phyloP scores from a whole-genome alignment of 2,113 vertebrate genomes.

The Axis porcinus region DNA sequence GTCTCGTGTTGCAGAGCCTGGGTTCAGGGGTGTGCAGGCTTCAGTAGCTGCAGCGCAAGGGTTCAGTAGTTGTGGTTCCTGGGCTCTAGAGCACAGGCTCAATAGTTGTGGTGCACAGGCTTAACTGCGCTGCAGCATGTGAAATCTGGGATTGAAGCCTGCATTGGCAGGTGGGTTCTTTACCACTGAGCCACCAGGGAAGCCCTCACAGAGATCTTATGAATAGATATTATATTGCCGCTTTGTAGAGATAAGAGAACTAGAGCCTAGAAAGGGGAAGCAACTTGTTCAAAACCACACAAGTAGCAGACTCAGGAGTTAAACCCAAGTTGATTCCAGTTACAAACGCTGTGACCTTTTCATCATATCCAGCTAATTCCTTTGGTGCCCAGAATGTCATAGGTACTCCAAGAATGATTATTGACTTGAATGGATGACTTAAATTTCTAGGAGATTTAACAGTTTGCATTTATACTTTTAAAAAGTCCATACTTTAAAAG shows the following conservation, averaged over 20 bases:
- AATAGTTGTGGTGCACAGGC: background rate
- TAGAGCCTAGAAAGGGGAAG: background rate
- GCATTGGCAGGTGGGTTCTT: background rate
- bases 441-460: background rate
- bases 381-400: background rate
- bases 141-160: background rate
- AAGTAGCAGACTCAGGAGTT: background rate
- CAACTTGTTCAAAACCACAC: background rate
- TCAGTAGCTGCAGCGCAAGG: rapidly evolving
- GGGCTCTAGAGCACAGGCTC: background rate
- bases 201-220: background rate
- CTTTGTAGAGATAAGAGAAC: background rate
- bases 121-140: background rate
- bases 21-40: background rate
- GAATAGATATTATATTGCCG: background rate
- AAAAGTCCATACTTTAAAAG: background rate
- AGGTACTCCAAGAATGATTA: background rate
- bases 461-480: background rate
- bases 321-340: background rate
- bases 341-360: background rate
- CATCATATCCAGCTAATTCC: background rate
- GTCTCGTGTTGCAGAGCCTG: background rate
- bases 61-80: background rate
- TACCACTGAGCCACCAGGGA: background rate
- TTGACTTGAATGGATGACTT: background rate